phyloP scores from a whole-genome alignment of 1,140 invertebrate genomes.

The Rhopalosiphum maidis region DNA sequence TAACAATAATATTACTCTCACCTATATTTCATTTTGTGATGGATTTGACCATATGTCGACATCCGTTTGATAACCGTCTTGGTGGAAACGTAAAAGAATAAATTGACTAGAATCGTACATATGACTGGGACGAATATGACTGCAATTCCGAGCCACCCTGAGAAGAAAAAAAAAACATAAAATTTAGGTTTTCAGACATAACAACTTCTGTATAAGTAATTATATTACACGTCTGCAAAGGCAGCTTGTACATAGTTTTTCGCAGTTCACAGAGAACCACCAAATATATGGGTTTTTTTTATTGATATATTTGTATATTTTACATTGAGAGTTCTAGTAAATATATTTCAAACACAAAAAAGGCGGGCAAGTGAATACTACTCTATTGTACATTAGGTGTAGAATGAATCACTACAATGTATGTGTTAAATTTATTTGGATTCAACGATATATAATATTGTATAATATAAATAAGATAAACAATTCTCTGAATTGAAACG shows the following conservation, averaged over 20 bases:
- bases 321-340: too few species aligned
- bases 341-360: too few species aligned
- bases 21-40: slow-evolving; percentile 83
- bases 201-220: not conserved
- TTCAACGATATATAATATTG: too few species aligned
- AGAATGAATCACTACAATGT: not conserved
- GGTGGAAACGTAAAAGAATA: slow-evolving; percentile 80
- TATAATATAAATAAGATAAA: too few species aligned
- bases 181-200: not conserved
- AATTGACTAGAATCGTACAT: slow-evolving; percentile 76
- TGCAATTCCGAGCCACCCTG: slow-evolving; percentile 79
- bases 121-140: slow-evolving; percentile 81
- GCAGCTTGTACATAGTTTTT: not conserved
- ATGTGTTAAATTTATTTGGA: too few species aligned
- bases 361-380: too few species aligned
- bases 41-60: slow-evolving; percentile 81
- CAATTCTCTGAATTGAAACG: too few species aligned
- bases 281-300: too few species aligned
- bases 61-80: slow-evolving; percentile 78
- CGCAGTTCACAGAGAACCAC: not conserved
- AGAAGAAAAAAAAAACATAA: slow-evolving; percentile 59
- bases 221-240: not conserved
- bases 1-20: slow-evolving; percentile 62
- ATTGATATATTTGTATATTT: too few species aligned
- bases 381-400: too few species aligned